Evolutionary conservation across 2,113 vertebrate genomes (phyloP).

Genomic region (Carollia perspicillata): DNA sequence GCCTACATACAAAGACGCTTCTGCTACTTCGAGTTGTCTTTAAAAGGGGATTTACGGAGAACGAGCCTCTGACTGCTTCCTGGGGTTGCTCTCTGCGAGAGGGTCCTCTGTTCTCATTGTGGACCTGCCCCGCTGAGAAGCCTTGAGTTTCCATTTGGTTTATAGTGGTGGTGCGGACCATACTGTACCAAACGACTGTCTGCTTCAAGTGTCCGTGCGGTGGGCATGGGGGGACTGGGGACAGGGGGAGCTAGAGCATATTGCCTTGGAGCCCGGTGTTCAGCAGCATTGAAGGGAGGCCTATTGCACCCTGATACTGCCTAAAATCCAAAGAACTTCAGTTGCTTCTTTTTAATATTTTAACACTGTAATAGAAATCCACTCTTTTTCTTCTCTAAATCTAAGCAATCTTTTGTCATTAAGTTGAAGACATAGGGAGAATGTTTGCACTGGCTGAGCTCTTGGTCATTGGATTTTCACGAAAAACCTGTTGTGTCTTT

Average conservation of each 20-base stretch:
- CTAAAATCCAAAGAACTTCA: neutral
- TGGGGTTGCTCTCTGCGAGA: neutral
- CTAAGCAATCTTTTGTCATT: neutral
- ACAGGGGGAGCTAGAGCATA: neutral
- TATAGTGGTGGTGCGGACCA: neutral
- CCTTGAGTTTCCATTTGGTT: neutral
- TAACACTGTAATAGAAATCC: neutral
- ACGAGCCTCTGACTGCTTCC: neutral
- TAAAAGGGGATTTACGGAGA: neutral
- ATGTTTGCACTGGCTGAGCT: constrained; percentile 38
- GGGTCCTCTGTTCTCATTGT: neutral
- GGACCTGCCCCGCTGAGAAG: neutral
- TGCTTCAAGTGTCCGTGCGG: neutral
- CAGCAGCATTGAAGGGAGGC: neutral
- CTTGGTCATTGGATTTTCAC: neutral
- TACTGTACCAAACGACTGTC: neutral
- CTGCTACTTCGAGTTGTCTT: neutral
- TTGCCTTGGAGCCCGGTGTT: neutral
- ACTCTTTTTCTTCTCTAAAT: neutral
- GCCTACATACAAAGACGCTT: neutral
- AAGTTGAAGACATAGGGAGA: constrained; percentile 9
- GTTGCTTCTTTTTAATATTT: neutral
- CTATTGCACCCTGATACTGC: neutral
- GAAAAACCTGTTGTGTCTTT: constrained; percentile 44
- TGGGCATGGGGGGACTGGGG: no score